Conservation (phyloP, 1,140 invertebrate species). For the Drosophila littoralis region DNA sequence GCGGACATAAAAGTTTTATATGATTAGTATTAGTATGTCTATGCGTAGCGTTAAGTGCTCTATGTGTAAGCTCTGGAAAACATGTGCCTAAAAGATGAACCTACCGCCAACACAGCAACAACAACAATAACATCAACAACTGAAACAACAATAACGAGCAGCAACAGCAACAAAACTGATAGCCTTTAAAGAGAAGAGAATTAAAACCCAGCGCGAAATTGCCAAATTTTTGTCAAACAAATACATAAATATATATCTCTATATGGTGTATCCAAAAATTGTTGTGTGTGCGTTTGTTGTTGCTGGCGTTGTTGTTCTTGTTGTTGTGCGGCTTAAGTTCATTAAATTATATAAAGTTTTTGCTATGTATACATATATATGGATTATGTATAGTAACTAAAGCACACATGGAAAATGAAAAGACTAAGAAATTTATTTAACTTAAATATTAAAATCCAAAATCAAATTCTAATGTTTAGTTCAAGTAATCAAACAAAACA, state of each 20-base stretch:
- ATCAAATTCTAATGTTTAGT: conserved; percentile 72
- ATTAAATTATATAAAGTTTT: conserved; percentile 76
- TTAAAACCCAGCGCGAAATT: conserved; percentile 30
- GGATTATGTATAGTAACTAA: conserved; percentile 79
- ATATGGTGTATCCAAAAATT: conserved; percentile 8
- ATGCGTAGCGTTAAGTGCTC: conserved; percentile 56
- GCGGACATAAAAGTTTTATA: conserved; percentile 60
- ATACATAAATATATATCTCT: conserved; percentile 51
- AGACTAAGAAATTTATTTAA: conserved; percentile 82
- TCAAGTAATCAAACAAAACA: conserved; percentile 40
- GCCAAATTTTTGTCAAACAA: conserved; percentile 62
- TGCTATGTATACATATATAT: conserved; percentile 68
- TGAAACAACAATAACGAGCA: conserved; percentile 9
- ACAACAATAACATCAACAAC: conserved; percentile 5
- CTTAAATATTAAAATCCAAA: conserved; percentile 57
- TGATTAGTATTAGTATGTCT: conserved; percentile 72
- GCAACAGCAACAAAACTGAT: conserved; percentile 45
- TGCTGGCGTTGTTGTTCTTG: conserved; percentile 16
- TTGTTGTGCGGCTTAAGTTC: conserved; percentile 29
- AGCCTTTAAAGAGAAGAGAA: conserved; percentile 22
- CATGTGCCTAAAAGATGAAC: conserved; percentile 74
- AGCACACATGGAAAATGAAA: conserved; percentile 83
- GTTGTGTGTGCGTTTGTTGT: conserved; percentile 31
- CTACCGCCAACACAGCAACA: conserved; percentile 16
- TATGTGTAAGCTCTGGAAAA: conserved; percentile 76